These are phyloP conservation scores for Empis stercorea DNA, from an alignment of 2,888 invertebrate species.

Conservation along the genomic window DNA sequence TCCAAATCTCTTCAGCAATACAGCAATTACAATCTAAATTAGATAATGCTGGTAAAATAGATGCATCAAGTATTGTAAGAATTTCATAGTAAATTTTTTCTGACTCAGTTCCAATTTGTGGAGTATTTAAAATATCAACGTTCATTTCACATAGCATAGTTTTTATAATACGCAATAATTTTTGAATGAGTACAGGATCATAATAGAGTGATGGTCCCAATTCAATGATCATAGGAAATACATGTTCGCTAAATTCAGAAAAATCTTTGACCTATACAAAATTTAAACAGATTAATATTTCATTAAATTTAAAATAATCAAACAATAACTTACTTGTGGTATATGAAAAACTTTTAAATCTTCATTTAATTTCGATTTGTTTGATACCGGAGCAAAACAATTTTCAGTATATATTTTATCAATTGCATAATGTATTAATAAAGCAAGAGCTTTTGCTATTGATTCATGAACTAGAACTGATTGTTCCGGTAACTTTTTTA, in stretches of 20 bases:
- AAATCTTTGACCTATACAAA: slow-evolving; percentile 47
- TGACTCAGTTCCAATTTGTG: slow-evolving; percentile 23
- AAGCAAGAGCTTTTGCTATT: slow-evolving; percentile 63
- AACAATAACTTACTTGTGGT: background rate
- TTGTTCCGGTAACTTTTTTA: slow-evolving; percentile 70
- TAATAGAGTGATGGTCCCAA: slow-evolving; percentile 80
- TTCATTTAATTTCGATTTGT: slow-evolving; percentile 46
- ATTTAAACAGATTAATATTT: background rate
- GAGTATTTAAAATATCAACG: slow-evolving; percentile 31
- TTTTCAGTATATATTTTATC: slow-evolving; percentile 76
- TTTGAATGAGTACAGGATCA: slow-evolving; percentile 84
- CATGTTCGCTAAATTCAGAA: slow-evolving; percentile 56
- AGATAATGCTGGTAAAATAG: slow-evolving; percentile 80
- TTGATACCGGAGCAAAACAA: slow-evolving; percentile 56
- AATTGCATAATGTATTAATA: slow-evolving; percentile 68
- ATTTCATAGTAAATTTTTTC: slow-evolving; percentile 68
- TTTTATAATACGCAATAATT: slow-evolving; percentile 49
- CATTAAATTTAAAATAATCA: too few species aligned
- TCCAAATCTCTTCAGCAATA: slow-evolving; percentile 93
- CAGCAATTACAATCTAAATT: slow-evolving; percentile 91
- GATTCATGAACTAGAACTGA: slow-evolving; percentile 65
- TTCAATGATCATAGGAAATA: slow-evolving; percentile 73
- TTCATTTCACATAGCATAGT: slow-evolving; percentile 32
- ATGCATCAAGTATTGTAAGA: slow-evolving; percentile 72
- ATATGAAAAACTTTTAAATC: slow-evolving; percentile 12